phyloP scores from a whole-genome alignment of 2,113 vertebrate species.

The Sakesphorus luctuosus region DNA sequence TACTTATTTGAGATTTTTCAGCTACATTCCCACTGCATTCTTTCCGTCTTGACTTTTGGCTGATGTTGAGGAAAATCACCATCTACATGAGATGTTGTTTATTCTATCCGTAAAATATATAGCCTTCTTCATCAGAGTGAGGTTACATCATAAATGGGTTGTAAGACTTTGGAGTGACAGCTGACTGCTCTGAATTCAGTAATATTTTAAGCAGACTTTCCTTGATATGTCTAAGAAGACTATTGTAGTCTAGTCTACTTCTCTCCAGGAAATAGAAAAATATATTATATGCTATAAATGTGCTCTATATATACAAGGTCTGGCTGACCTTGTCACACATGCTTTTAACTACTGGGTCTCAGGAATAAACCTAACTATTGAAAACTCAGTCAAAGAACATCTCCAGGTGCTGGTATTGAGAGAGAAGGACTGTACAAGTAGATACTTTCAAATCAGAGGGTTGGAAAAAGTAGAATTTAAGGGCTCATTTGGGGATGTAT shows the following conservation, averaged over 20 bases:
- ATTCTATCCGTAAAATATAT: neutral
- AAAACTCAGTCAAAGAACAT: neutral
- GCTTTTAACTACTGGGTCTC: neutral
- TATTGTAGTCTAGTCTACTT: neutral
- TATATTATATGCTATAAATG: neutral
- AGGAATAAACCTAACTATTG: neutral
- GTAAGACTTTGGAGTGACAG: neutral
- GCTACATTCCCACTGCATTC: neutral
- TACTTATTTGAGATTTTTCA: slow-evolving; percentile 22
- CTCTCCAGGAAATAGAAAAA: neutral
- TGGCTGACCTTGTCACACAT: neutral
- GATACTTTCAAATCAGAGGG: neutral
- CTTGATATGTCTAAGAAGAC: neutral
- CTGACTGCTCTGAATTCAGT: neutral
- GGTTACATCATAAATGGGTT: neutral
- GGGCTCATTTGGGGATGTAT: neutral
- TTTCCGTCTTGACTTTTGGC: neutral
- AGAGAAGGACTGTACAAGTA: neutral
- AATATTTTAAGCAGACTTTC: neutral
- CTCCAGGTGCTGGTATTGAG: neutral
- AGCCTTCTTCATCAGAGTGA: neutral
- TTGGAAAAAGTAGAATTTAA: neutral
- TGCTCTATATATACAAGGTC: neutral
- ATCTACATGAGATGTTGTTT: neutral
- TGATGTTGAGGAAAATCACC: neutral